Evolutionary conservation across 2,888 invertebrate genomes (phyloP), one percentile per base, ranked within the genome.

Genomic region (Oscheius myriophilus): DNA sequence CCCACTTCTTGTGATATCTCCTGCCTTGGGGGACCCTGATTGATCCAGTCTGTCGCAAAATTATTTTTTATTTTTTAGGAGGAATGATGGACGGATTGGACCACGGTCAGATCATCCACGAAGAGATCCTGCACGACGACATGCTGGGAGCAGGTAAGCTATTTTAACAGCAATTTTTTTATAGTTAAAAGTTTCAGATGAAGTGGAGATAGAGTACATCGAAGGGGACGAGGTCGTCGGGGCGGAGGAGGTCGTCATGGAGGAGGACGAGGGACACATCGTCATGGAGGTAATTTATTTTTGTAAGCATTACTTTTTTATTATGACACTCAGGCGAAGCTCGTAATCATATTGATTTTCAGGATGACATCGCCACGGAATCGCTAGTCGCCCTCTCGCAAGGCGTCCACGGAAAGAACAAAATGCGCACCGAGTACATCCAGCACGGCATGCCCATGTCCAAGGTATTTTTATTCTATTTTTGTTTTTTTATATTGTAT

Each of bases 331-430:
- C n/a, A n/a, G n/a, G n/a, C n/a, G n/a, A n/a, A n/a, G n/a, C 12
- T 49, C 9, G 2, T 42, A n/a, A 59, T 41, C 7, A 26, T 14
- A 11, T 4, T 9, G 16, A 11, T 25, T 7, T 12, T 54, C 39
- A 63, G 45, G 65, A 53, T 43, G 66, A 65, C 42, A 65, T 65
- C 25, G 65, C 65, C 6, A 65, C 66, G 18, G 49, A 66, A 18
- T 66, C 66, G 12, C 51, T 66, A n/a, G 66, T 66, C 33, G 66
- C 66, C n/a, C 42, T 66, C 23, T 66, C 66, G 3, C 55, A 43
- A 58, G 66, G 66, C 6, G 18, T 54, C 2, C 25, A 51, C 41
- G 33, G 54, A 11, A 33, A 54, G 33, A 41, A 39, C n/a, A 65
- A 65, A 23, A 42, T 57, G 16, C 42, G 49, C 9, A 21, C 25